Base-by-base conservation (phyloP, 2,888 invertebrate species). In the Teleiodes luculella region DNA sequence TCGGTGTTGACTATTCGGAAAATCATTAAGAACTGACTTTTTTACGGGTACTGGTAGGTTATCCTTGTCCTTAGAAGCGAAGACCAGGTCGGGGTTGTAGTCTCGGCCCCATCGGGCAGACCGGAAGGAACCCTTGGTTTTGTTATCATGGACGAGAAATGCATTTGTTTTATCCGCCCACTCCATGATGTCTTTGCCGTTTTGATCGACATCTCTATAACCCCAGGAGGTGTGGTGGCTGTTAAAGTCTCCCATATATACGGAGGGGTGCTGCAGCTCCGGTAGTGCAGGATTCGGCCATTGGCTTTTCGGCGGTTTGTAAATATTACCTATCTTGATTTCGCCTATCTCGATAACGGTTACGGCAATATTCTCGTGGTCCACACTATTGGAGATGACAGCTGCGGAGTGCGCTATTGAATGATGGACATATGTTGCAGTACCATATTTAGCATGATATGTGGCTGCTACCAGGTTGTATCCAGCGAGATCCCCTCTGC, bases 141-240 rank as follows among this genome's bases (percentile, higher is more conserved):
- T 10, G 10, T 6, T 2, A 33, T 33, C 33, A 33, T 18, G 1
- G 0, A n/a, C 31, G 2, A 48, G 31, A 31, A 16, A 18, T 16
- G 10, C 11, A 13, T 35, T 10, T 33, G 14, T 35, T 18, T 18
- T 48, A 1, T 48, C 48, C 14, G 48, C 16, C 48, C 48, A 48
- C 6, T 31, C 33, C 1, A 13, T 10, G 1, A 48, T 8, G 16
- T 8, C 33, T 18, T 48, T 16, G 2, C 48, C 48, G 18, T 48
- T 35, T 1, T 2, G 5, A 14, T 35, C 20, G 7, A 14, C 35
- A 3, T 10, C 20, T 7, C 16, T 37, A 14, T 53, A 53, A 1
- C 53, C 46, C 46, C 53, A 46, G 24, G 11, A 20, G 13, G 53
- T 53, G 11, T 53, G 53, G 24, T 52, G 52, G 24, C 52, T 52